phyloP scores from a whole-genome alignment of 2,113 vertebrate genomes.

The Centropus unirufus region DNA sequence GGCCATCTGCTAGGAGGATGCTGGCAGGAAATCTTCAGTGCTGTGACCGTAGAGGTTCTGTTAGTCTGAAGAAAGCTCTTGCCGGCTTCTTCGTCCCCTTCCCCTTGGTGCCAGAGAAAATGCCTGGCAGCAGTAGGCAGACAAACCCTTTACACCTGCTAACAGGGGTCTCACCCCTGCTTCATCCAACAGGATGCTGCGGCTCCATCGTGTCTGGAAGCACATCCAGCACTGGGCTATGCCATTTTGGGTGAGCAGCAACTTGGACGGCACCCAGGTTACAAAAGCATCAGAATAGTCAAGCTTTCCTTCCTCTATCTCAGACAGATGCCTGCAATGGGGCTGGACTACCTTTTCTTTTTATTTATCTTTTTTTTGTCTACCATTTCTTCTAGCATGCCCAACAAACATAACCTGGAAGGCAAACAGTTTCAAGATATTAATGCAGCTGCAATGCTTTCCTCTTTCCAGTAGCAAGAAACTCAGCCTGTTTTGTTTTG shows the following conservation, averaged over 20 bases:
- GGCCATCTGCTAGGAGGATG: neutral
- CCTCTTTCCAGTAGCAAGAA: conserved; percentile 34
- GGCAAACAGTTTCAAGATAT: neutral
- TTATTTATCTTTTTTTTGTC: neutral
- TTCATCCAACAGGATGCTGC: neutral
- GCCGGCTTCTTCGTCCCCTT: neutral
- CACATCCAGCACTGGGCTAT: neutral
- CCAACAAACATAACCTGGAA: neutral
- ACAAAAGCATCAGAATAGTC: neutral
- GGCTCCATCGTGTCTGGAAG: neutral
- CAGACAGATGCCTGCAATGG: neutral
- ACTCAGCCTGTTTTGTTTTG: neutral
- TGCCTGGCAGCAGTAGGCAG: neutral
- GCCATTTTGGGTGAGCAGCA: neutral
- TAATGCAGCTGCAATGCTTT: neutral
- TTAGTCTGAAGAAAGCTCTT: neutral
- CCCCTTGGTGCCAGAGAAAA: neutral
- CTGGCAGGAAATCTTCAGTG: neutral
- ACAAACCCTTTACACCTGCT: neutral
- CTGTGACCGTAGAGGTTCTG: neutral
- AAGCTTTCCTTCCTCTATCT: neutral
- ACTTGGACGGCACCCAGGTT: neutral
- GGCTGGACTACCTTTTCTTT: neutral
- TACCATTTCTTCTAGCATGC: rapidly evolving
- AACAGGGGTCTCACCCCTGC: rapidly evolving